A percentile compares a stretch with the other conserved stretches of the same genome.
Conservation (phyloP, 2,888 invertebrate species). For the Chalcosyrphus nemorum region DNA sequence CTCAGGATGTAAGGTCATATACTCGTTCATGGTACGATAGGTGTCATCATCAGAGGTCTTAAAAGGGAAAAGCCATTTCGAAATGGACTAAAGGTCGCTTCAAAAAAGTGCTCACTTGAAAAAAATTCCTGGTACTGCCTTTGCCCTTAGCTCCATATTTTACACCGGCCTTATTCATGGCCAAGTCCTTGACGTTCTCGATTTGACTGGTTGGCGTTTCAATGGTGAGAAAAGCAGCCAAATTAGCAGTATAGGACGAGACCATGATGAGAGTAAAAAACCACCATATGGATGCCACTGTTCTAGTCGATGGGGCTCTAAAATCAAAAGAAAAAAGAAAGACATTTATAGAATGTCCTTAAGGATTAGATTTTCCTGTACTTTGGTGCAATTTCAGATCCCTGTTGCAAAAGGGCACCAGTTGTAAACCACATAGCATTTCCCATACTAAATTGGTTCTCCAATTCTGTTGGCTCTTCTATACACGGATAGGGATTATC, state of each 20-base stretch:
- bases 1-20: conserved; percentile 87
- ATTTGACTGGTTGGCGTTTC: conserved; percentile 88
- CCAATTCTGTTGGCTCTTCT: conserved; percentile 90
- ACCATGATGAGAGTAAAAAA: conserved; percentile 91
- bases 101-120: conserved; percentile 85
- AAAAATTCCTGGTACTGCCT: conserved; percentile 94
- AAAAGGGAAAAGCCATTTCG: not conserved
- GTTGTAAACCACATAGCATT: conserved; percentile 95
- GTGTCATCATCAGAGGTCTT: conserved; percentile 88
- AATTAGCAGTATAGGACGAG: conserved; percentile 94
- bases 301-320: conserved; percentile 93
- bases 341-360: not conserved
- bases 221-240: conserved; percentile 94
- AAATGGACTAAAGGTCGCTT: no score
- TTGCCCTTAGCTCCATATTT: conserved; percentile 91
- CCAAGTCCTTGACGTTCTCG: conserved; percentile 91
- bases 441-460: conserved; percentile 91
- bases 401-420: conserved; percentile 93
- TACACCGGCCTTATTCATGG: conserved; percentile 88
- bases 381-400: conserved; percentile 94
- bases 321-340: not conserved
- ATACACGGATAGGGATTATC: conserved; percentile 93
- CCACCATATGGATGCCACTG: conserved; percentile 94
- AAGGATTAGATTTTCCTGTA: conserved; percentile 74
- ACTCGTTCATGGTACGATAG: conserved; percentile 91